phyloP scores from a whole-genome alignment of 2,797 vertebrate genomes.

The Poecilia picta region DNA sequence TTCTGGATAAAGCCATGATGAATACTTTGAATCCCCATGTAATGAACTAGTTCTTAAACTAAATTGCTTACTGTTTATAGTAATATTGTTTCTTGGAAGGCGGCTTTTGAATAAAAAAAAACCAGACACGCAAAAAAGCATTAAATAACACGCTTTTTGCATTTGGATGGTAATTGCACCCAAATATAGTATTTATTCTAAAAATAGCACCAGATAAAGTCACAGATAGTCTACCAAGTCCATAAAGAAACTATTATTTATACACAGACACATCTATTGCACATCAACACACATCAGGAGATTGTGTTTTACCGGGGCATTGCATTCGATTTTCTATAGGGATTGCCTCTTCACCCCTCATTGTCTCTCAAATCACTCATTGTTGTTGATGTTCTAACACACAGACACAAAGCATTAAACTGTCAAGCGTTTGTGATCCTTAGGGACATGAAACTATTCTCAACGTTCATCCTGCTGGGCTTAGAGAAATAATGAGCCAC shows the following conservation, averaged over 20 bases:
- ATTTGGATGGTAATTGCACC: neutral
- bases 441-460: neutral
- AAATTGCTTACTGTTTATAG: slow-evolving; percentile 4
- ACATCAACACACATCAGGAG: neutral
- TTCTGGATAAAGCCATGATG: slow-evolving; percentile 5
- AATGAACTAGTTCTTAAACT: neutral
- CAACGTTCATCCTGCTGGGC: neutral
- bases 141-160: neutral
- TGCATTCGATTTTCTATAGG: neutral
- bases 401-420: neutral
- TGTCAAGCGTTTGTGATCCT: neutral
- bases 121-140: neutral
- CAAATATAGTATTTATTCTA: neutral
- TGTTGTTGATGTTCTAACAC: neutral
- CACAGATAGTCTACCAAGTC: neutral
- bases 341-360: neutral
- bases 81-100: neutral
- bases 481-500: neutral
- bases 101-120: slow-evolving; percentile 1
- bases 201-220: neutral
- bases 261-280: neutral
- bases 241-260: neutral
- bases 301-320: neutral
- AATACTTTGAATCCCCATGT: slow-evolving; percentile 22
- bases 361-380: neutral